Evolutionary conservation across 1,140 invertebrate genomes (phyloP), one percentile per base, ranked within the genome.

Genomic region (Diabrotica virgifera): DNA sequence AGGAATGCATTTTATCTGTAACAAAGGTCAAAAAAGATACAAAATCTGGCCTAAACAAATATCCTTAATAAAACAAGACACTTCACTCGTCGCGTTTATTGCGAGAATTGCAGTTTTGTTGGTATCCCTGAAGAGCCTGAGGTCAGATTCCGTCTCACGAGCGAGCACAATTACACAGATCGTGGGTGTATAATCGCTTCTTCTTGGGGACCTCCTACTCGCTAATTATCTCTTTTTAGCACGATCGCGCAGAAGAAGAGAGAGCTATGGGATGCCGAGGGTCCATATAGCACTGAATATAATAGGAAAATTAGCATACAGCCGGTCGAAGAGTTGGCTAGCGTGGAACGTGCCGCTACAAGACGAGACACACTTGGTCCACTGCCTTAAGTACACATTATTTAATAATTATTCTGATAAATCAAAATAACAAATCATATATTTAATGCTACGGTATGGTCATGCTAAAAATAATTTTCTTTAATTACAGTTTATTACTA

Each of bases 381-480:
- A 58, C 70, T 74, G 71, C 55, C n/a, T 64, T 78, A 76, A 76
- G 73, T 76, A 73, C 69, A 72, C 75, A 76, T 76, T 76, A 78
- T 78, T 78, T 76, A 77, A 76, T 78, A 78, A 78, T 78, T 78
- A 77, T 77, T 77, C 74, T 74, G 74, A 77, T 78, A 77, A 77
- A 78, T 78, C 77, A 76, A 78, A 78, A 74, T 74, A 77, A 77
- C 77, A 76, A 78, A 77, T 78, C 75, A 70, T 74, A 75, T 70
- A 71, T 76, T 74, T 69, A 70, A 69, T 72, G 70, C 74, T 70
- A 71, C 64, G 70, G 70, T 73, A 70, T 62, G 55, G 62, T 46
- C 65, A 71, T 64, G 74, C 74, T 75, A 78, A 78, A 78, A 77
- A 77, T 76, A 77, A 76, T 75, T 74, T 68, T 71, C 73, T 76